Evolutionary conservation across 2,888 invertebrate genomes (phyloP), one percentile per base, ranked within the genome.

Genomic region (Branchipolynoe longqiensis): DNA sequence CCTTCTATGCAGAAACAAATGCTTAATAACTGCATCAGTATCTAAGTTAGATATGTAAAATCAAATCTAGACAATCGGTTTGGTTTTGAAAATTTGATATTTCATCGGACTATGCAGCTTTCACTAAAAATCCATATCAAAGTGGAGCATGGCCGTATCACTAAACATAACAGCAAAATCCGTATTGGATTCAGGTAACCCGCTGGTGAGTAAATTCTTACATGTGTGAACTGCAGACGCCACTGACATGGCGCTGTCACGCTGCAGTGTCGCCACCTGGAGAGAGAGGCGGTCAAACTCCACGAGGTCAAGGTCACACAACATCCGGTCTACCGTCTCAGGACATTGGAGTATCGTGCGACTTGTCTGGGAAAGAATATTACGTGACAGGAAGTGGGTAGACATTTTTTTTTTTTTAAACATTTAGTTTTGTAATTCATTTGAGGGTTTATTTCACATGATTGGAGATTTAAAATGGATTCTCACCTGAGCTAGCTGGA

Each of bases 401-500:
- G n/a, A 8, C 59, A 59, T n/a, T 59, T 25, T 8, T 12, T 59
- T 59, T n/a, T 59, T n/a, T 4, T 59, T 59, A 48, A n/a, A n/a
- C n/a, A n/a, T 12, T 48, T 48, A 48, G 48, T 59, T 6, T 59
- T 25, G 59, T 59, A 59, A 8, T 59, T n/a, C 22, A 25, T n/a
- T 6, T 4, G 25, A 4, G 25, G 8, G 25, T 59, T 59, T 59
- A 4, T n/a, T 59, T 59, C 6, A n/a, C 6, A 6, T 18, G 25
- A 25, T 59, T 6, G 25, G n/a, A 18, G 14, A 48, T 8, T 48
- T 31, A 8, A 14, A 3, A 31, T 31, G 33, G n/a, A 64, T 31
- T 64, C 28, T 40, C 28, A 82, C 82, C 85, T 85, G 85, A n/a
- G 85, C 85, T 8, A 85, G 62, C 25, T 85, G 85, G 6, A 85